phyloP scores from a whole-genome alignment of 2,113 vertebrate species.

The Dinomys branickii region DNA sequence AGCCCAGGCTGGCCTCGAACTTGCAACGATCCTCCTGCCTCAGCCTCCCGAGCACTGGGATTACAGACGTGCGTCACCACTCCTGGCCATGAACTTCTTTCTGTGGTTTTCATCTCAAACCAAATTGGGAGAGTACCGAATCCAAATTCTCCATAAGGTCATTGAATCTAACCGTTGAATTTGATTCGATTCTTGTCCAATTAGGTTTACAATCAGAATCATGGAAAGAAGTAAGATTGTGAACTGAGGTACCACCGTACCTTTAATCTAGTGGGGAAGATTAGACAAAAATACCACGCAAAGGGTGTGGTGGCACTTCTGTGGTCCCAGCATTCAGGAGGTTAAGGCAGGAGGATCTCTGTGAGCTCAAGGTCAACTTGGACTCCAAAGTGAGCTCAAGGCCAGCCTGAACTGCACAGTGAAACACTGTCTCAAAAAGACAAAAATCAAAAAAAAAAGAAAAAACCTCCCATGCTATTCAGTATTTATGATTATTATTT shows the following conservation, averaged over 20 bases:
- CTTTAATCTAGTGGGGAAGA: not conserved
- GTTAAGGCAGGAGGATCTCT: no score
- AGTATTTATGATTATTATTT: not conserved
- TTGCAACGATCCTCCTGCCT: no score
- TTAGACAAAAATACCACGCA: not conserved
- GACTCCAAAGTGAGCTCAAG: not conserved
- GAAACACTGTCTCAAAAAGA: not conserved
- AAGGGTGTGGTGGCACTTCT: not conserved
- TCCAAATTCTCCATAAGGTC: not conserved
- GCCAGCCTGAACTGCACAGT: not conserved
- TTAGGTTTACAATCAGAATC: not conserved
- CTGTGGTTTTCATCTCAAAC: not conserved
- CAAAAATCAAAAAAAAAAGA: not conserved
- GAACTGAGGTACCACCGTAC: not conserved
- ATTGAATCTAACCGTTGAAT: not conserved
- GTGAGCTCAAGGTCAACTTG: not conserved
- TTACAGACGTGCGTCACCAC: no score
- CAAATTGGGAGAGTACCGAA: not conserved
- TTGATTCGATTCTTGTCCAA: not conserved
- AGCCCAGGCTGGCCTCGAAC: no score
- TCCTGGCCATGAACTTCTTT: not conserved
- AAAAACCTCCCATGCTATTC: not conserved
- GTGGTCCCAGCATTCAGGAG: no score
- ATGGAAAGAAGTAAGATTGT: not conserved
- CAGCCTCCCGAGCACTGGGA: no score